Percentiles rank a stretch among this genome's conserved stretches.
Conservation (phyloP, 1,140 invertebrate species). For the Drosophila mauritiana region DNA sequence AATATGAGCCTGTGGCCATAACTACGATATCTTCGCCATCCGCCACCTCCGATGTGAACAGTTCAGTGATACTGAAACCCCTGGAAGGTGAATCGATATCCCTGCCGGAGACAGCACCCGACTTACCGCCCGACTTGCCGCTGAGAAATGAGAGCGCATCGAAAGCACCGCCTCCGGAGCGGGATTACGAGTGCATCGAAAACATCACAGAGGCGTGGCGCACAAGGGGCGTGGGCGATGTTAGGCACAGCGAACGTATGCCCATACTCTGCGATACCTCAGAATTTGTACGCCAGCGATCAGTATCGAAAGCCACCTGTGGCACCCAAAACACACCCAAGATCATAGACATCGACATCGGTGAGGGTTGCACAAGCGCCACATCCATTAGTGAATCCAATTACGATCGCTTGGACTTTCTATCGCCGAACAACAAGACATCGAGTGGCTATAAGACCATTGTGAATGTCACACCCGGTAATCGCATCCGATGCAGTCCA, state of each 20-base stretch:
- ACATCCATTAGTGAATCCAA: slow-evolving; percentile 61
- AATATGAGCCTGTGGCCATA: slow-evolving; percentile 82
- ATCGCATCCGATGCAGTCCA: slow-evolving; percentile 51
- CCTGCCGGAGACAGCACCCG: background rate
- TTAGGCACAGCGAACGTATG: slow-evolving; percentile 87
- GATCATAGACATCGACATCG: slow-evolving; percentile 79
- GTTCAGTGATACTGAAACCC: slow-evolving; percentile 76
- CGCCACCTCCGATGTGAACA: slow-evolving; percentile 39
- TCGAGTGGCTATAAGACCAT: slow-evolving; percentile 88
- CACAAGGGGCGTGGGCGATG: slow-evolving; percentile 90
- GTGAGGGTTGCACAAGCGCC: slow-evolving; percentile 41
- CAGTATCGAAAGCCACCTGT: slow-evolving; percentile 69
- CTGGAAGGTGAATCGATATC: slow-evolving; percentile 44
- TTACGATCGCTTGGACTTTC: slow-evolving; percentile 92
- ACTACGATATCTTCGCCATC: slow-evolving; percentile 72
- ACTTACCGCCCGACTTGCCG: slow-evolving; percentile 65
- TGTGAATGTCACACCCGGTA: slow-evolving; percentile 85
- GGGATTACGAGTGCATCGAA: slow-evolving; percentile 83
- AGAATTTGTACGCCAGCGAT: slow-evolving; percentile 78
- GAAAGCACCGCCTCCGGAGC: slow-evolving; percentile 55
- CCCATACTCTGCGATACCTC: slow-evolving; percentile 75
- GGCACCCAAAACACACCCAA: slow-evolving; percentile 53
- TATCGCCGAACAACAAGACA: slow-evolving; percentile 89
- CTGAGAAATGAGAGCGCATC: slow-evolving; percentile 69
- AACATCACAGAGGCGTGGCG: slow-evolving; percentile 89